phyloP scores from a whole-genome alignment of 2,888 invertebrate genomes.

The Steinernema hermaphroditum region DNA sequence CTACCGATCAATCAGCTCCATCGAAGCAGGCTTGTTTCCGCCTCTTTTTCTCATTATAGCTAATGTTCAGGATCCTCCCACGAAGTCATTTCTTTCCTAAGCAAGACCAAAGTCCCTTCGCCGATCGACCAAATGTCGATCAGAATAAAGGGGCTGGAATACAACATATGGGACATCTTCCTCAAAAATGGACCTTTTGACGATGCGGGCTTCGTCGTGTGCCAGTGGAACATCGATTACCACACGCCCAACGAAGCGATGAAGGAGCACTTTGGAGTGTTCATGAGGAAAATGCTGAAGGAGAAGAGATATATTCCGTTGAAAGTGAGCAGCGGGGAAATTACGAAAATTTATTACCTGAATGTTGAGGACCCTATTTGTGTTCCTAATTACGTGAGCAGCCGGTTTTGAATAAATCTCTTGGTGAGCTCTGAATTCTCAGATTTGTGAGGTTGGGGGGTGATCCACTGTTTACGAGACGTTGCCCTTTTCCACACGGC shows the following conservation, averaged over 20 bases:
- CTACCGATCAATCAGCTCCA: background rate
- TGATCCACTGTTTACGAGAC: too few species aligned
- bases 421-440: too few species aligned
- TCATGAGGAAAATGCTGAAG: background rate
- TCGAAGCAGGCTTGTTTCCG: too few species aligned
- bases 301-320: background rate
- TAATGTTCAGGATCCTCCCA: background rate
- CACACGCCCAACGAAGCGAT: background rate
- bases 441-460: too few species aligned
- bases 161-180: background rate
- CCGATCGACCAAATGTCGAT: conserved; percentile 9
- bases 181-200: background rate
- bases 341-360: background rate
- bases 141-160: background rate
- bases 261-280: background rate
- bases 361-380: conserved; percentile 9
- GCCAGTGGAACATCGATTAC: background rate
- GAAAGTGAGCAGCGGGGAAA: background rate
- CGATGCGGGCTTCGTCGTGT: background rate
- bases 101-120: background rate
- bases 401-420: background rate
- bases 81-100: background rate
- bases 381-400: background rate
- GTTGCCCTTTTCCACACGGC: too few species aligned
- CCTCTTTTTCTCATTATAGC: too few species aligned